A percentile compares a stretch with the other conserved stretches of the same genome.
These are phyloP conservation scores for Drosophila quinaria DNA, from an alignment of 2,888 invertebrate genomes.

Conservation along the genomic window DNA sequence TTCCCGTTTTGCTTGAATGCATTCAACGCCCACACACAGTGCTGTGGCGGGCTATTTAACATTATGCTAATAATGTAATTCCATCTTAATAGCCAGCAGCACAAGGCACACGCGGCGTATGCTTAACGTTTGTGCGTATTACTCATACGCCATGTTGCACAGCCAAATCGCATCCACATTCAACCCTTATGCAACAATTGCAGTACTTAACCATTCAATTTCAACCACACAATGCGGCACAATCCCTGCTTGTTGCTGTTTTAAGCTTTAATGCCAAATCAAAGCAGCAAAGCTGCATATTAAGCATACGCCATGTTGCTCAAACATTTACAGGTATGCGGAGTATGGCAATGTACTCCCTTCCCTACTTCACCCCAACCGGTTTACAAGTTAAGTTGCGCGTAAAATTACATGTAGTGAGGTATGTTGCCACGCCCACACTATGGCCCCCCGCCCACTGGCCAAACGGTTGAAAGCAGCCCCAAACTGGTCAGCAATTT, in stretches of 20 bases:
- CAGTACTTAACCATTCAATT: constrained; percentile 39
- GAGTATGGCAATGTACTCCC: not conserved
- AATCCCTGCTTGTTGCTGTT: constrained; percentile 55
- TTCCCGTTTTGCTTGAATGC: constrained; percentile 7
- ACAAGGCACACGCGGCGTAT: constrained; percentile 50
- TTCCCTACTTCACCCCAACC: not conserved
- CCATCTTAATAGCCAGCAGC: constrained; percentile 39
- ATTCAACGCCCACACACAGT: not conserved
- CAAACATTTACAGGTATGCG: constrained; percentile 60
- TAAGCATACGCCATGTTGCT: constrained; percentile 73
- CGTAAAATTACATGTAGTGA: constrained; percentile 84
- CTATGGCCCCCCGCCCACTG: constrained; percentile 5
- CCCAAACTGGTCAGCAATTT: constrained; percentile 75
- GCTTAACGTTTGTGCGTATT: constrained; percentile 43
- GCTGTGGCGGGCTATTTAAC: not conserved
- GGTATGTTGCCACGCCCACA: constrained; percentile 66
- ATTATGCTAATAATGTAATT: constrained; percentile 40
- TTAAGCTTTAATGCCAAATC: constrained; percentile 74
- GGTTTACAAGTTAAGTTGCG: constrained; percentile 83
- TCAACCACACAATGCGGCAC: constrained; percentile 33
- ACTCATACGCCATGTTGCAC: constrained; percentile 50
- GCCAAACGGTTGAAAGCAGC: constrained; percentile 1
- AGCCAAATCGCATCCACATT: not conserved
- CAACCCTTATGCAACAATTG: constrained; percentile 3
- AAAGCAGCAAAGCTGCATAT: constrained; percentile 62